phyloP scores from a whole-genome alignment of 2,113 vertebrate genomes.

The Mesoclemmys tuberculata region DNA sequence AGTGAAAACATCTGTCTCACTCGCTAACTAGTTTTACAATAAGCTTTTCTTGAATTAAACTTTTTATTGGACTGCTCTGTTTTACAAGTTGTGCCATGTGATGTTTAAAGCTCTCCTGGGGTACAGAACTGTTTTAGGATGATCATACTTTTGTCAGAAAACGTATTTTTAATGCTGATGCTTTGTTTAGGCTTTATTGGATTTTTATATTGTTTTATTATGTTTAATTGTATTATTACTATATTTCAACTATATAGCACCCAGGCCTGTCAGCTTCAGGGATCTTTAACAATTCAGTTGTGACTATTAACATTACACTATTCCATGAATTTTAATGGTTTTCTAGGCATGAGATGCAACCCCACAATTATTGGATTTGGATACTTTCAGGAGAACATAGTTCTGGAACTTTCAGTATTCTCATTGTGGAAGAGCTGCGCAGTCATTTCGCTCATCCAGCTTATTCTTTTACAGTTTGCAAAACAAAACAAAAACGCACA shows the following conservation, averaged over 20 bases:
- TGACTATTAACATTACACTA: not conserved
- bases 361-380: not conserved
- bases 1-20: slow-evolving; percentile 51
- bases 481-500: not conserved
- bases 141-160: accelerated
- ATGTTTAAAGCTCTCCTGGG: not conserved
- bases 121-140: not conserved
- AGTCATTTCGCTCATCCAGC: not conserved
- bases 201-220: not conserved
- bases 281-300: not conserved
- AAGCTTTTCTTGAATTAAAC: slow-evolving; percentile 2
- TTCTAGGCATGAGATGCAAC: not conserved
- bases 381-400: not conserved
- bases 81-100: not conserved
- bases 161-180: not conserved
- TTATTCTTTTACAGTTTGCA: not conserved
- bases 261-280: not conserved
- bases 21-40: slow-evolving; percentile 45
- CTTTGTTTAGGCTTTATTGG: not conserved
- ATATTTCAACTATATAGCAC: not conserved
- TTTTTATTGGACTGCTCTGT: slow-evolving; percentile 26
- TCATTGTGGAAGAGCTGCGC: not conserved
- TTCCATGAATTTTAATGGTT: not conserved
- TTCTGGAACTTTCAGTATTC: not conserved
- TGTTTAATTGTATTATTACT: not conserved